Conservation (phyloP, 2,113 vertebrate genomes). For the Patagioenas fasciata region DNA sequence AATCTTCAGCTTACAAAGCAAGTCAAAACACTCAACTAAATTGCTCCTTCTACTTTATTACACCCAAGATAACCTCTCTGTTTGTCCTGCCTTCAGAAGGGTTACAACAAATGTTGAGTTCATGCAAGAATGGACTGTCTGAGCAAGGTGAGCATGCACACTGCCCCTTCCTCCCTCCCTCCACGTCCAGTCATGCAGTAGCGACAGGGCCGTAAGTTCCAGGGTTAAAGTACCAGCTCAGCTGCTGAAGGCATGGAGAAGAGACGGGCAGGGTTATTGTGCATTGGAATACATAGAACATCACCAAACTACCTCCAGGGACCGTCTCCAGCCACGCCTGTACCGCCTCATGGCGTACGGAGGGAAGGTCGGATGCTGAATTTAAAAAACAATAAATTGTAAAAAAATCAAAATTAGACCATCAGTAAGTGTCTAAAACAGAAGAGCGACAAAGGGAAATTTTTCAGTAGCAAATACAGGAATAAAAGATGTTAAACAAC, state of each 20-base stretch:
- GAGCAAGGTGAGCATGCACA: constrained; percentile 64
- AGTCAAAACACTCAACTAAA: fast-evolving
- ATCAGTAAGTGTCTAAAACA: not conserved
- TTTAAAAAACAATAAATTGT: constrained; percentile 76
- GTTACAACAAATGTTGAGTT: not conserved
- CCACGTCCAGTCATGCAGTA: constrained; percentile 68
- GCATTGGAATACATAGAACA: constrained; percentile 65
- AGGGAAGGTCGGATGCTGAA: constrained; percentile 90
- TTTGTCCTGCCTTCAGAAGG: not conserved
- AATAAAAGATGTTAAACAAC: not conserved
- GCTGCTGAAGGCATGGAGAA: constrained; percentile 68
- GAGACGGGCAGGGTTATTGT: constrained; percentile 71
- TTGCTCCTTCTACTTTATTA: not conserved
- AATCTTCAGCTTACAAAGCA: not conserved
- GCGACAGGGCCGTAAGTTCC: constrained; percentile 56
- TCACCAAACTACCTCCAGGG: constrained; percentile 93
- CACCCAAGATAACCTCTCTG: not conserved
- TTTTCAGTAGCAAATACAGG: not conserved
- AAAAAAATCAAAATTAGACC: constrained; percentile 69
- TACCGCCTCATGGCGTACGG: constrained; percentile 90
- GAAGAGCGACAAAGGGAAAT: constrained; percentile 26
- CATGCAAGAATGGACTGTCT: constrained; percentile 67
- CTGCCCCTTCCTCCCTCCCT: not conserved
- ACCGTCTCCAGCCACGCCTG: constrained; percentile 98
- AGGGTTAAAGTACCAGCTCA: constrained; percentile 75